Conservation (phyloP, 2,113 vertebrate species). For the Salvator merianae region DNA sequence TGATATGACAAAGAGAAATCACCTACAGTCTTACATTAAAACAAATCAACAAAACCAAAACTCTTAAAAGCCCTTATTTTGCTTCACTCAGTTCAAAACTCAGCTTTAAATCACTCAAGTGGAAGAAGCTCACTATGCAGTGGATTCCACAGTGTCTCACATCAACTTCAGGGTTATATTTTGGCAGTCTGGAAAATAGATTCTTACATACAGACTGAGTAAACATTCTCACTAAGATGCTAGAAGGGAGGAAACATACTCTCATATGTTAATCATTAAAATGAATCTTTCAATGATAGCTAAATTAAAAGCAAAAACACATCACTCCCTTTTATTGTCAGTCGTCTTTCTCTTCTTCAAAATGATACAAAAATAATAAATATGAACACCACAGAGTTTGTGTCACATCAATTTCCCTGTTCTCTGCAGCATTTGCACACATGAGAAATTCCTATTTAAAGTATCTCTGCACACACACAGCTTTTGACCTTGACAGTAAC, state of each 20-base stretch:
- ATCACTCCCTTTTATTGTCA: background rate
- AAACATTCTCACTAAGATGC: conserved; percentile 2
- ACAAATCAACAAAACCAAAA: no score
- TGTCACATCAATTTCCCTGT: background rate
- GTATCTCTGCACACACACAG: background rate
- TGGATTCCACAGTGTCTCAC: conserved; percentile 4
- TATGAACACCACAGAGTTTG: background rate
- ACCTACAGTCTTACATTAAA: background rate
- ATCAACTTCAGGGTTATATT: conserved; percentile 11
- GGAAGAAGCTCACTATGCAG: conserved; percentile 23
- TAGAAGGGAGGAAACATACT: background rate
- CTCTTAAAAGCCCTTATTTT: background rate
- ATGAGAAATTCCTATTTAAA: background rate
- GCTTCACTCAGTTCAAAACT: conserved; percentile 2
- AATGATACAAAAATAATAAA: background rate
- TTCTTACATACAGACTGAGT: conserved; percentile 4
- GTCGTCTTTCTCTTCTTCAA: conserved; percentile 1
- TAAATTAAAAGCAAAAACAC: conserved; percentile 20
- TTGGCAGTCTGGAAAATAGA: background rate
- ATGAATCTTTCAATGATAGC: background rate
- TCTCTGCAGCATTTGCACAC: background rate
- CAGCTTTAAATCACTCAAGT: background rate
- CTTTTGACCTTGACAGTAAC: background rate
- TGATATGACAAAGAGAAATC: background rate
- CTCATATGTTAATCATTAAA: conserved; percentile 7